Conservation (phyloP, 2,113 vertebrate species). For the Heliornis fulica region DNA sequence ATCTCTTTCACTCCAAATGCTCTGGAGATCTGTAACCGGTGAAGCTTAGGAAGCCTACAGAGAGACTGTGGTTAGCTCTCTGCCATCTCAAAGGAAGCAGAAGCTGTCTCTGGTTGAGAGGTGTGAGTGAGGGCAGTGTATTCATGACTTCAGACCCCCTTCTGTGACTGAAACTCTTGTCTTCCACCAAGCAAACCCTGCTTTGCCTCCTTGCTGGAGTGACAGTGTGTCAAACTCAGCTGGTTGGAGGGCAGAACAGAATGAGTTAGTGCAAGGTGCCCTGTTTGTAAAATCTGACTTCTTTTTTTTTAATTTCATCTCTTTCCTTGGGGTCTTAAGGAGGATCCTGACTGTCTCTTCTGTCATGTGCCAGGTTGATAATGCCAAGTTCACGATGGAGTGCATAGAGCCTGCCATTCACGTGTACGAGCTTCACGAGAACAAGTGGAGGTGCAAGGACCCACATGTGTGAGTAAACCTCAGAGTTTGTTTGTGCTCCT, state of each 20-base stretch:
- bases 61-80: background rate
- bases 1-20: background rate
- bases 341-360: background rate
- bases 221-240: background rate
- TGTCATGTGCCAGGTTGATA: conserved; percentile 83
- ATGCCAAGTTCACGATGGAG: conserved; percentile 87
- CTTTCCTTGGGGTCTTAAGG: background rate
- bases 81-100: background rate
- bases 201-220: background rate
- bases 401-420: conserved; percentile 87
- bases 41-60: background rate
- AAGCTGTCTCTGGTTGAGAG: background rate
- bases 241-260: background rate
- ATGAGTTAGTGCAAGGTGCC: background rate
- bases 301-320: background rate
- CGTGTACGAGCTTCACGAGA: conserved; percentile 92
- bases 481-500: accelerated
- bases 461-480: conserved; percentile 83
- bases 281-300: background rate
- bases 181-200: accelerated
- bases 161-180: background rate
- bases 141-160: background rate
- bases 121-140: background rate
- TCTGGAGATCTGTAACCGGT: background rate
- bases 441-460: conserved; percentile 93